Evolutionary conservation across 2,113 vertebrate genomes (phyloP).

Genomic region (Rhabdomys dilectus): DNA sequence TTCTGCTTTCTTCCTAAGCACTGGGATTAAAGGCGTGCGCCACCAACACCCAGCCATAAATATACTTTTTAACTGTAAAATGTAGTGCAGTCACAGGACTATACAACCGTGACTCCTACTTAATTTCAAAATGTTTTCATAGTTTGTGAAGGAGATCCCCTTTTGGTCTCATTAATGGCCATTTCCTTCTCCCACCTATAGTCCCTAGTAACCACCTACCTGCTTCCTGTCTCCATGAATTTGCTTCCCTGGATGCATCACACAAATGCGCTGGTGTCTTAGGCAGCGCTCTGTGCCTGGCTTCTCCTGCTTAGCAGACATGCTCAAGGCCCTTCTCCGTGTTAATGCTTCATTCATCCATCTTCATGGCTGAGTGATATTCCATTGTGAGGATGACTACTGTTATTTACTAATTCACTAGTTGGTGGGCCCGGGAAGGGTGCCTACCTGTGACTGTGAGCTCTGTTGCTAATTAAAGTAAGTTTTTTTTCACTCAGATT

Average conservation of each 20-base stretch:
- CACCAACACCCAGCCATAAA: no score
- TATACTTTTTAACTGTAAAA: background rate
- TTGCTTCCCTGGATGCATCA: background rate
- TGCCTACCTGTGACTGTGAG: background rate
- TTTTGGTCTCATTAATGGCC: accelerated
- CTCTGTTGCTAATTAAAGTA: accelerated
- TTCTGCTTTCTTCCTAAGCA: no score
- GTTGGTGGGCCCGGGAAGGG: accelerated
- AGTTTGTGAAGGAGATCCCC: background rate
- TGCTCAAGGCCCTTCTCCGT: accelerated
- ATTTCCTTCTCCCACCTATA: background rate
- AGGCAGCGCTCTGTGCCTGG: background rate
- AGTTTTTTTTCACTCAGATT: background rate
- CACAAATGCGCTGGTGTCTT: accelerated
- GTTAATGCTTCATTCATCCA: background rate
- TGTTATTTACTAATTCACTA: no score
- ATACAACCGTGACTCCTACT: background rate
- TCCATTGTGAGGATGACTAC: background rate
- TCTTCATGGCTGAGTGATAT: background rate
- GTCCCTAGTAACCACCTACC: accelerated
- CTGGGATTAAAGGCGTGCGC: no score
- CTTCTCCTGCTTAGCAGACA: accelerated
- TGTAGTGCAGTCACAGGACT: accelerated
- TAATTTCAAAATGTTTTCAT: background rate
- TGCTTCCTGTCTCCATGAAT: background rate